A percentile compares a stretch with the other conserved stretches of the same genome.
These are phyloP conservation scores for Actenoides hombroni DNA, from an alignment of 2,113 vertebrate species.

Conservation along the genomic window DNA sequence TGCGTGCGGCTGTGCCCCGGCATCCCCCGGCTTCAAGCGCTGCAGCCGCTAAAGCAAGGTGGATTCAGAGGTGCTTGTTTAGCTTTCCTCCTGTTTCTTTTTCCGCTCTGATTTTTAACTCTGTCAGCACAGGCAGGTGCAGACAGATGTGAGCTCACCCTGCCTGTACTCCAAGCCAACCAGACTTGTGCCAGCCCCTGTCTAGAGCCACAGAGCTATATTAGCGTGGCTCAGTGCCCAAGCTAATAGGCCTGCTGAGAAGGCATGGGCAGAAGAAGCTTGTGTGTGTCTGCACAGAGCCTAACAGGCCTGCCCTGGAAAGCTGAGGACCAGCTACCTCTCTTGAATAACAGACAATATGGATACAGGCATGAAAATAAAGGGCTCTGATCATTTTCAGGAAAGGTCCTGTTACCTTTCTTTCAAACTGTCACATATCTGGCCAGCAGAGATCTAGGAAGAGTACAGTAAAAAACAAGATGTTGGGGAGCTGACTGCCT, in stretches of 20 bases:
- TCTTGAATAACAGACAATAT: neutral
- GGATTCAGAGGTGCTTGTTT: neutral
- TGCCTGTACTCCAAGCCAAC: neutral
- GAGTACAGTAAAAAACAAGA: neutral
- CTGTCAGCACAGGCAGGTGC: conserved; percentile 29
- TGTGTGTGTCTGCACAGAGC: neutral
- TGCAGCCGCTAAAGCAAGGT: neutral
- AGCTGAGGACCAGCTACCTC: neutral
- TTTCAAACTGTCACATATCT: neutral
- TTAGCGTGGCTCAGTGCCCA: neutral
- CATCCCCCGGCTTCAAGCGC: neutral
- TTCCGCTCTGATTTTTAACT: neutral
- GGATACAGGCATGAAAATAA: neutral
- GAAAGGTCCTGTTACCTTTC: neutral
- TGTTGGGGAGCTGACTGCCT: neutral
- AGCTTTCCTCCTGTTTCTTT: neutral
- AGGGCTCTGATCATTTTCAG: neutral
- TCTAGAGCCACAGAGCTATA: neutral
- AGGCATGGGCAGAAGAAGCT: neutral
- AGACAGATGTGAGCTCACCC: conserved; percentile 35
- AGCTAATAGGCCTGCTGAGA: neutral
- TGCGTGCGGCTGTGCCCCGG: neutral
- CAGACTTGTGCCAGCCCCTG: neutral
- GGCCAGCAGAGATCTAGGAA: neutral
- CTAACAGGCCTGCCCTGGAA: neutral